Conservation (phyloP, 2,888 invertebrate species). For the Synanthedon tipuliformis region DNA sequence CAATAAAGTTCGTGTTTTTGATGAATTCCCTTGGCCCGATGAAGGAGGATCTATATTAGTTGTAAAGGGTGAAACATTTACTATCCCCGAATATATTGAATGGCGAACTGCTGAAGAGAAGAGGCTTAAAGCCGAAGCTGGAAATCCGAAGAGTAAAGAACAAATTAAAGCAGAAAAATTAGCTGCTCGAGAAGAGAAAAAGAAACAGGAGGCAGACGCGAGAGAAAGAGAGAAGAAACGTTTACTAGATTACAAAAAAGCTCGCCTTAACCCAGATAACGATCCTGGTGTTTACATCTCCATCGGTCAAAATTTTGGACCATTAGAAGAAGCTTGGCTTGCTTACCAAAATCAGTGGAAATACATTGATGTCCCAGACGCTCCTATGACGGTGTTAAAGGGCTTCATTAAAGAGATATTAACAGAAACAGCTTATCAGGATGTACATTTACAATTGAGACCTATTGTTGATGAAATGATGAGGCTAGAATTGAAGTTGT, state of each 20-base stretch:
- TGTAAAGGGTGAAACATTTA: conserved; percentile 69
- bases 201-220: conserved; percentile 37
- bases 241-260: conserved; percentile 49
- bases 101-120: conserved; percentile 42
- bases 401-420: conserved; percentile 75
- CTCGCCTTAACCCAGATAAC: conserved; percentile 54
- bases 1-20: conserved; percentile 68
- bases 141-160: conserved; percentile 43
- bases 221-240: conserved; percentile 41
- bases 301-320: conserved; percentile 27
- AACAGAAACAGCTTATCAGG: conserved; percentile 72
- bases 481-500: conserved; percentile 64
- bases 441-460: conserved; percentile 76
- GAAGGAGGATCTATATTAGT: conserved; percentile 77
- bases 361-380: conserved; percentile 42
- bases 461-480: conserved; percentile 77
- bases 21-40: conserved; percentile 78
- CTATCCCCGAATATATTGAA: conserved; percentile 69
- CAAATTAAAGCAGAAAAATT: conserved; percentile 56
- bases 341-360: conserved; percentile 47
- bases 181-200: conserved; percentile 48
- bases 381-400: conserved; percentile 69
- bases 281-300: conserved; percentile 51
- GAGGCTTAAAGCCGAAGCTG: conserved; percentile 39
- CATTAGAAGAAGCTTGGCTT: conserved; percentile 30